A percentile compares a stretch with the other conserved stretches of the same genome.
Conservation (phyloP, 2,888 invertebrate genomes). For the Leptinotarsa tumamoca region DNA sequence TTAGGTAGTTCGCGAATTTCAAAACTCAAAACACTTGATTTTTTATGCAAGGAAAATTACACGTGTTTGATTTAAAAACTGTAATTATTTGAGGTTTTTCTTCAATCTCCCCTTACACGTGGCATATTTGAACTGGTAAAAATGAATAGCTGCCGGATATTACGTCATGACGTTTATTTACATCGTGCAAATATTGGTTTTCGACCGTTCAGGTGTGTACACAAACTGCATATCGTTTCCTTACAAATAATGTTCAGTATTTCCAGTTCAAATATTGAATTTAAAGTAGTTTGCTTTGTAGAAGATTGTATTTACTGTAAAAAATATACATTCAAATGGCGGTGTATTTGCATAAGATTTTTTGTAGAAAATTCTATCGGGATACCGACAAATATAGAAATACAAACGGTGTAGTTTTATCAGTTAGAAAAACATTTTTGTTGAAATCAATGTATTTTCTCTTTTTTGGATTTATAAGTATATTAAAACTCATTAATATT, state of each 20-base stretch:
- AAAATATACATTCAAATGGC: slow-evolving; percentile 20
- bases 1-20: too few species aligned
- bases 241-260: slow-evolving; percentile 62
- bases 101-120: slow-evolving; percentile 12
- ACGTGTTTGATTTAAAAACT: neutral
- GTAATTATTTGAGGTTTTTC: neutral
- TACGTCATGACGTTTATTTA: slow-evolving; percentile 63
- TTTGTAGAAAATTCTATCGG: neutral
- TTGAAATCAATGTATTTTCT: too few species aligned
- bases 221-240: slow-evolving; percentile 65
- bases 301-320: slow-evolving; percentile 35
- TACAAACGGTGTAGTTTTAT: too few species aligned
- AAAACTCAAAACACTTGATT: too few species aligned
- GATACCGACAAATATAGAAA: too few species aligned
- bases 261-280: slow-evolving; percentile 60
- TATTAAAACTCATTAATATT: too few species aligned
- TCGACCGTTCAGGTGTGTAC: slow-evolving; percentile 64
- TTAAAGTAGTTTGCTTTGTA: slow-evolving; percentile 53
- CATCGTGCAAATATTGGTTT: slow-evolving; percentile 62
- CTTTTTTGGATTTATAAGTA: too few species aligned
- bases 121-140: slow-evolving; percentile 41
- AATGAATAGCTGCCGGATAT: slow-evolving; percentile 61
- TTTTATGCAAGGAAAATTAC: neutral
- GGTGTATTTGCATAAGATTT: neutral
- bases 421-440: too few species aligned